Conservation (phyloP, 2,888 invertebrate genomes). For the Apocheima hispidaria region DNA sequence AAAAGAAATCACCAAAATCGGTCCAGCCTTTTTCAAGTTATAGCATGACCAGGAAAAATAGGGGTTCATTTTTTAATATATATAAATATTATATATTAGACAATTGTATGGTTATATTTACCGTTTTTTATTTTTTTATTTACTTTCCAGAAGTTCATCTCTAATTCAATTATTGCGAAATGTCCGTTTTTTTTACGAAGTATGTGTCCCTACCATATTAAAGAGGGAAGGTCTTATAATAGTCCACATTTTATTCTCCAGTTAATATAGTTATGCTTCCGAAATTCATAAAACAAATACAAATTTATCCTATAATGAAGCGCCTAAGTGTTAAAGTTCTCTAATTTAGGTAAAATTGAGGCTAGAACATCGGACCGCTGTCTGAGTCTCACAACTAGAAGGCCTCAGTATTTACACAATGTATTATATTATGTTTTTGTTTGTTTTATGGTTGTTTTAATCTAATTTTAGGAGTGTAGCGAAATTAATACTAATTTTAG, state of each 20-base stretch:
- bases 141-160: too few relatives aligned
- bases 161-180: too few relatives aligned
- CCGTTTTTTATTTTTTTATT: too few relatives aligned
- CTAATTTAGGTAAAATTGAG: constrained; percentile 14
- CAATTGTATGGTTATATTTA: too few relatives aligned
- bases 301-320: constrained; percentile 34
- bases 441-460: constrained; percentile 16
- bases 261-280: constrained; percentile 2
- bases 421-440: constrained; percentile 13
- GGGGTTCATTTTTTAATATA: too few relatives aligned
- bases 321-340: constrained; percentile 29
- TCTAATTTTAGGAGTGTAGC: constrained; percentile 5
- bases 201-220: background rate
- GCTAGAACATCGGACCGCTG: constrained; percentile 1
- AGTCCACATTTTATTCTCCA: constrained; percentile 25
- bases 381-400: constrained; percentile 9
- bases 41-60: too few relatives aligned
- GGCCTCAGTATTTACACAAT: constrained; percentile 9
- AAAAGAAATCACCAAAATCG: too few relatives aligned
- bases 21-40: too few relatives aligned
- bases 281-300: constrained; percentile 26
- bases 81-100: too few relatives aligned
- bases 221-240: background rate
- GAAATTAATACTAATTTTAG: constrained; percentile 7
- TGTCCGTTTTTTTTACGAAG: too few relatives aligned